Evolutionary conservation across 2,888 invertebrate species (phyloP).

Genomic region (Sepioteuthis lessoniana): DNA sequence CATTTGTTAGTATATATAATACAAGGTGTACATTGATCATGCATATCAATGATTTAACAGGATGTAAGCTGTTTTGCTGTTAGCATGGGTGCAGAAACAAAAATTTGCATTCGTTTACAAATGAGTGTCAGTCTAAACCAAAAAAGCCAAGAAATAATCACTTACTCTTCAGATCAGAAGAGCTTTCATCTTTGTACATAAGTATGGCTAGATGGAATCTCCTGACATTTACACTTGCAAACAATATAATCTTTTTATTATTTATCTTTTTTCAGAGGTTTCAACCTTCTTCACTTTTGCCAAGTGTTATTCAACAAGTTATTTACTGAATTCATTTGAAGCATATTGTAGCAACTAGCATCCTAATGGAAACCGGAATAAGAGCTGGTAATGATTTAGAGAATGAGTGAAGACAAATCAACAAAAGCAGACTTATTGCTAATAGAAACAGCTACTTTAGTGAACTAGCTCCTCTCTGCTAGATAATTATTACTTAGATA

Average conservation of each 20-base stretch:
- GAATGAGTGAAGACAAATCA: not conserved
- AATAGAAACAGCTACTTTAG: not conserved
- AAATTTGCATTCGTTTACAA: not conserved
- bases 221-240: not conserved
- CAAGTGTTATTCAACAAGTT: not conserved
- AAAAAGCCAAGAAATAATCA: not conserved
- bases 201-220: not conserved
- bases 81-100: too few relatives aligned
- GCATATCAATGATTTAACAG: too few relatives aligned
- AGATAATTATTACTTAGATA: too few relatives aligned
- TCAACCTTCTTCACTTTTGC: not conserved
- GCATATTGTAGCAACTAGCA: not conserved
- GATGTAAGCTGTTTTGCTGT: too few relatives aligned
- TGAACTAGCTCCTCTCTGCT: too few relatives aligned
- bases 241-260: not conserved
- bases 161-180: not conserved
- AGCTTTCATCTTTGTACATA: not conserved
- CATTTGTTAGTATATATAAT: too few relatives aligned
- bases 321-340: not conserved
- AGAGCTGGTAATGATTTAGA: not conserved
- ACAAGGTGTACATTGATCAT: too few relatives aligned
- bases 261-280: not conserved
- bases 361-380: not conserved
- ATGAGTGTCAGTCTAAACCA: not conserved
- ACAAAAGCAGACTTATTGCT: not conserved